These are phyloP conservation scores for Numida meleagris DNA, from an alignment of 2,113 vertebrate species.

Conservation along the genomic window DNA sequence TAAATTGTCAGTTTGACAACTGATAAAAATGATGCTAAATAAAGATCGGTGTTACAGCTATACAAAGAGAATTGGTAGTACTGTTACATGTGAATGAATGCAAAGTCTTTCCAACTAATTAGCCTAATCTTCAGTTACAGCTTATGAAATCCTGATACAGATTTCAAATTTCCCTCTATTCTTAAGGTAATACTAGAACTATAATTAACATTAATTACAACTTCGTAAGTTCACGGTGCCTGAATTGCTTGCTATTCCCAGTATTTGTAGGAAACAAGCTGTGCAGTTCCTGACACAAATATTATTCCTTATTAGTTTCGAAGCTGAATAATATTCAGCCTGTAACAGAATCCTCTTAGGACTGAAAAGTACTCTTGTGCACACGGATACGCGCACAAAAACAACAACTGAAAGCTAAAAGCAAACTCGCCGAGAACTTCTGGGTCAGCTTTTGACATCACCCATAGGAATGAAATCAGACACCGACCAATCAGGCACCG, in stretches of 20 bases:
- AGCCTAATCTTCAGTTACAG: neutral
- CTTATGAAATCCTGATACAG: neutral
- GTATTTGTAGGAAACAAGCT: conserved; percentile 29
- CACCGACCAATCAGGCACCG: conserved; percentile 63
- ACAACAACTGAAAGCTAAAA: conserved; percentile 66
- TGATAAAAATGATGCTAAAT: neutral
- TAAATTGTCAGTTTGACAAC: neutral
- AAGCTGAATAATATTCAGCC: conserved; percentile 56
- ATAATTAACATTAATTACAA: conserved; percentile 43
- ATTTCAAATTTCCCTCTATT: neutral
- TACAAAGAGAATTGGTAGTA: neutral
- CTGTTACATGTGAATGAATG: neutral
- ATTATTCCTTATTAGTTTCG: conserved; percentile 37
- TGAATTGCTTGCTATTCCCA: neutral
- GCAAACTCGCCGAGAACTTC: conserved; percentile 70
- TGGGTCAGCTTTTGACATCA: conserved; percentile 73
- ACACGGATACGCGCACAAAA: conserved; percentile 57
- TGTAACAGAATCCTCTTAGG: conserved; percentile 63
- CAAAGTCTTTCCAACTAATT: neutral
- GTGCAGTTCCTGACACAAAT: conserved; percentile 35
- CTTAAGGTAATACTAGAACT: neutral
- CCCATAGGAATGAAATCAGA: conserved; percentile 70
- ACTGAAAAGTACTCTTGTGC: conserved; percentile 47
- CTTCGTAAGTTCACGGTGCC: neutral
- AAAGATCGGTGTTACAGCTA: neutral